phyloP scores from a whole-genome alignment of 2,797 vertebrate species.

The Alectoris magna region DNA sequence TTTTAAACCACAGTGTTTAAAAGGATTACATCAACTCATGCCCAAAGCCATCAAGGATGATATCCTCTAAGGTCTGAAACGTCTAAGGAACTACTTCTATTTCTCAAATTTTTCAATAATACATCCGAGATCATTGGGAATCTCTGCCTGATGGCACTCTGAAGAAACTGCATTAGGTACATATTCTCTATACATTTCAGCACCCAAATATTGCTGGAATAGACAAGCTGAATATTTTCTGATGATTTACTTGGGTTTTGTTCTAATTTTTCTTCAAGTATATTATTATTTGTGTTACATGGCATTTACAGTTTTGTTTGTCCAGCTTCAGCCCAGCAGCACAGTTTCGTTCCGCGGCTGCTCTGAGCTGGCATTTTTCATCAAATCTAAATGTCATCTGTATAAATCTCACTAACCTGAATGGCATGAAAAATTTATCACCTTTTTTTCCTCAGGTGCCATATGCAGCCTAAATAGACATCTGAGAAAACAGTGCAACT shows the following conservation, averaged over 20 bases:
- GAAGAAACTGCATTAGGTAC: background rate
- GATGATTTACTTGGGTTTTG: background rate
- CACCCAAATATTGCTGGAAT: background rate
- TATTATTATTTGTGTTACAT: background rate
- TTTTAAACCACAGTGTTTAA: background rate
- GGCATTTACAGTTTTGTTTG: constrained; percentile 7
- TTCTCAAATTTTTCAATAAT: background rate
- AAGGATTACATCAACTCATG: background rate
- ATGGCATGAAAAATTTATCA: constrained; percentile 20
- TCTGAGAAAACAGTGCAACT: background rate
- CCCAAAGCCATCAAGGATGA: rapidly evolving
- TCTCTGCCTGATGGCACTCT: background rate
- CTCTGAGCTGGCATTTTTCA: background rate
- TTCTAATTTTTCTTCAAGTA: background rate
- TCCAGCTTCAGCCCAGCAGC: constrained; percentile 19
- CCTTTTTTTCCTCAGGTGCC: background rate
- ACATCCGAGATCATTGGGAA: background rate
- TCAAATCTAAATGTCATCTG: constrained; percentile 47
- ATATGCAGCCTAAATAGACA: background rate
- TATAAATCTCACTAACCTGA: constrained; percentile 46
- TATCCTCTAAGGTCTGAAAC: background rate
- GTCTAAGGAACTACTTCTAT: background rate
- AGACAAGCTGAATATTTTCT: background rate
- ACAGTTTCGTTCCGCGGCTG: background rate
- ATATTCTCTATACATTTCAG: background rate